Percentiles rank a stretch among this genome's conserved stretches.
These are phyloP conservation scores for Lucilia cuprina DNA, from an alignment of 1,140 invertebrate genomes.

Conservation along the genomic window DNA sequence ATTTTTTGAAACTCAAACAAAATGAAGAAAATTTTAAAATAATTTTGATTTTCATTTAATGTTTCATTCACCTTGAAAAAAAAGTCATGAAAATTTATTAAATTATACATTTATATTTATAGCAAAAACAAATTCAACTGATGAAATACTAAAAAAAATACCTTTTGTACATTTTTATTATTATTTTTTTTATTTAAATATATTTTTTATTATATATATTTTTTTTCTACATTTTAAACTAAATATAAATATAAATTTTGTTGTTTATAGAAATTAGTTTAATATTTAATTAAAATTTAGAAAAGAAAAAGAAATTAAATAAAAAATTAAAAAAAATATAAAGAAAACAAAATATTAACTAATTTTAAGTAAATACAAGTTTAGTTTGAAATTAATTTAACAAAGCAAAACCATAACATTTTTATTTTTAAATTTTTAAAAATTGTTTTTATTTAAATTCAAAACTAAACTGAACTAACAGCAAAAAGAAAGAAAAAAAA, in stretches of 20 bases:
- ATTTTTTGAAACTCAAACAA: neutral
- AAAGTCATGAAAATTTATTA: conserved; percentile 2
- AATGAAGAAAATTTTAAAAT: neutral
- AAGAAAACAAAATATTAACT: conserved; percentile 24
- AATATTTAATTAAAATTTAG: conserved; percentile 1
- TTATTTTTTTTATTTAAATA: neutral
- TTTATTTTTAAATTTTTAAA: neutral
- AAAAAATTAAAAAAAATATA: neutral
- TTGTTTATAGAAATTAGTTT: conserved; percentile 8
- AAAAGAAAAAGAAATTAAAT: neutral
- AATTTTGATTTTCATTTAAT: neutral
- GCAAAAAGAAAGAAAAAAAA: neutral
- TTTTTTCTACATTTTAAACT: neutral
- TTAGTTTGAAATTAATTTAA: conserved; percentile 21
- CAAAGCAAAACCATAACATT: neutral
- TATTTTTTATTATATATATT: neutral
- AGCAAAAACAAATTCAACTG: neutral
- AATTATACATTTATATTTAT: neutral
- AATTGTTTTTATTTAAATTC: conserved; percentile 9
- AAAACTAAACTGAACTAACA: neutral
- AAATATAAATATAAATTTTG: neutral
- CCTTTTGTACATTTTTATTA: conserved; percentile 8
- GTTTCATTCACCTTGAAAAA: neutral
- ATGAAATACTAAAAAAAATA: no score
- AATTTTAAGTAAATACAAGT: conserved; percentile 17